Evolutionary conservation across 2,888 invertebrate species (phyloP).

Genomic region (Brenthis hecate): DNA sequence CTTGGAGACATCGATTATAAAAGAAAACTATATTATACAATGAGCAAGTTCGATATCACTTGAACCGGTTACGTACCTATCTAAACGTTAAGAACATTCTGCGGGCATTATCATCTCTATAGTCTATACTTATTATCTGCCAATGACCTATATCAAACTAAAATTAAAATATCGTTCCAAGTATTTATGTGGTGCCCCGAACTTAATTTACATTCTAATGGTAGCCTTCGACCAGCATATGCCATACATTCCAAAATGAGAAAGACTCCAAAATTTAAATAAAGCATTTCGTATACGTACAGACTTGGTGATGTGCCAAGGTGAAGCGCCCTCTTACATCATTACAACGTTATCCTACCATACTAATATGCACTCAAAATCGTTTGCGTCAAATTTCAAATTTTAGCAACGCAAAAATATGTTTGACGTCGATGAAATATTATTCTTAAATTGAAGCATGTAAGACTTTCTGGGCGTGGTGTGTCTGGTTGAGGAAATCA

Average conservation of each 20-base stretch:
- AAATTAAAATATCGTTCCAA: not conserved
- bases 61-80: not conserved
- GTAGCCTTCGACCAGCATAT: slow-evolving; percentile 22
- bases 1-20: slow-evolving; percentile 27
- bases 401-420: slow-evolving; percentile 2
- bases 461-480: slow-evolving; percentile 7
- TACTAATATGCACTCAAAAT: slow-evolving; percentile 39
- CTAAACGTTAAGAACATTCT: slow-evolving; percentile 3
- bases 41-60: not conserved
- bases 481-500: slow-evolving; percentile 37
- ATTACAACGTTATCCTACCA: slow-evolving; percentile 27
- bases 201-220: slow-evolving; percentile 21
- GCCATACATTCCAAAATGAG: slow-evolving; percentile 25
- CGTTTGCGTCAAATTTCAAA: slow-evolving; percentile 25
- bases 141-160: not conserved
- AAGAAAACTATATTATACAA: not conserved
- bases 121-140: too few relatives aligned
- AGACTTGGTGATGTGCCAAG: slow-evolving; percentile 45
- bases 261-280: slow-evolving; percentile 29
- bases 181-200: slow-evolving; percentile 1
- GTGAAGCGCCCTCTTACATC: slow-evolving; percentile 40
- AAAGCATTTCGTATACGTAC: slow-evolving; percentile 32
- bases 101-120: slow-evolving; percentile 8
- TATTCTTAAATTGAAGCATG: slow-evolving; percentile 1
- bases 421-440: not conserved